Evolutionary conservation across 2,797 vertebrate genomes (phyloP), one percentile per base, ranked within the genome.

Genomic region (Anguilla marmorata): DNA sequence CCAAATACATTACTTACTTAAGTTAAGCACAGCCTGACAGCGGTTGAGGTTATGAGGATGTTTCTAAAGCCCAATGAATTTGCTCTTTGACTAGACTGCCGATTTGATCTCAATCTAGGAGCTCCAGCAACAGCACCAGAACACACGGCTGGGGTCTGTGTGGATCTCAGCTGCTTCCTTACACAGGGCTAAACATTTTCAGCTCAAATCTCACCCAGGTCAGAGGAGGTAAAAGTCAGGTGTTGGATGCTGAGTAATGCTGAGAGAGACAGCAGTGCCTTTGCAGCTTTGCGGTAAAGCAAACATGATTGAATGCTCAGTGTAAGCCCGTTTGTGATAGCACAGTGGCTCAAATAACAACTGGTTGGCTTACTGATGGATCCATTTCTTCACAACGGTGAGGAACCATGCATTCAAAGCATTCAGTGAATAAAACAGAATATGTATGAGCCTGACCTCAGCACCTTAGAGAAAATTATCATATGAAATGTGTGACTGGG

Each of bases 151-250:
- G 86, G 30, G 16, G 27, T 33, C 37, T 66, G 54, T 86, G 50
- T 16, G 24, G 30, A 27, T 87, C 45, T 50, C 6, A 48, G 41
- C 45, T 58, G 33, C 12, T 84, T 24, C 19, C 14, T 56, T 85
- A 33, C 27, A 5, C 27, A 14, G n/a, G 84, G 30, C 56, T 19
- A 58, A 16, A 50, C 91, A 87, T 91, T 95, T 95, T 96, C 94
- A 93, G 91, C 92, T 94, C 90, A 95, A 93, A 95, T 96, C 94
- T 94, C 92, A 92, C 93, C 93, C 92, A 93, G 92, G 93, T 91
- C 91, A 91, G 90, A 66, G 88, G 92, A 96, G 93, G 93, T 93
- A 95, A 95, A 95, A 94, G 95, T 95, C 95, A 95, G 90, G 91
- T 91, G 90, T 63, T 37, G 16, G 48, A 5, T 90, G 89, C 92